phyloP scores from a whole-genome alignment of 2,797 vertebrate species.

The Phalanger gymnotis region DNA sequence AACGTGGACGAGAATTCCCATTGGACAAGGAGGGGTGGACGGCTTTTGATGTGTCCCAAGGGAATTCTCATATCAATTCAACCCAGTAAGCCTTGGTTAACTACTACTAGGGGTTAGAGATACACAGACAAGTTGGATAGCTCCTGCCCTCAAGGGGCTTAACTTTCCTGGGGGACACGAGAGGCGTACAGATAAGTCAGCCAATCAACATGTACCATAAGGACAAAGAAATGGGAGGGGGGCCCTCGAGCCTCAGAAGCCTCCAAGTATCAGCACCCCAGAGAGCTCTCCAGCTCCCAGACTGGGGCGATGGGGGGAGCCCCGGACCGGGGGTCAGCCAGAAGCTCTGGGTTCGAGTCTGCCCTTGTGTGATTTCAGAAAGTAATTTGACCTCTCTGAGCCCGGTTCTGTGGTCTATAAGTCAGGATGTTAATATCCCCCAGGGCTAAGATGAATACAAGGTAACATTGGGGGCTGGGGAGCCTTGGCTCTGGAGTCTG shows the following conservation, averaged over 20 bases:
- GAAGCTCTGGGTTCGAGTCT: not conserved
- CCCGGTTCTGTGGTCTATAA: not conserved
- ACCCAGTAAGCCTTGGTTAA: not conserved
- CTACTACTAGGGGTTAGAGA: not conserved
- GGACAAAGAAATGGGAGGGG: not conserved
- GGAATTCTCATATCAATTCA: not conserved
- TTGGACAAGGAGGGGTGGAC: not conserved
- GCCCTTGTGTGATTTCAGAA: not conserved
- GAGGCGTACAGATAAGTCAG: not conserved
- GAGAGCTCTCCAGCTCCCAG: not conserved
- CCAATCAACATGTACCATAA: not conserved
- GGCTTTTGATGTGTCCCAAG: not conserved
- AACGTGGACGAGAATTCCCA: not conserved
- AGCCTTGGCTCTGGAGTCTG: not conserved
- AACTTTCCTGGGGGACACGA: accelerated
- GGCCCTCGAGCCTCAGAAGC: not conserved
- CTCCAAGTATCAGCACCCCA: not conserved
- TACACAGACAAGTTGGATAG: accelerated
- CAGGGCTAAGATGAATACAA: not conserved
- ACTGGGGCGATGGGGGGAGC: not conserved
- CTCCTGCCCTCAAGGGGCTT: not conserved
- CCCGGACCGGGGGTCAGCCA: not conserved
- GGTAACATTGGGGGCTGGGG: not conserved
- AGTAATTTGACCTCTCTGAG: not conserved
- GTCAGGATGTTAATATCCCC: not conserved